Conservation (phyloP, 1,140 invertebrate genomes). For the Trichonephila clavipes region DNA sequence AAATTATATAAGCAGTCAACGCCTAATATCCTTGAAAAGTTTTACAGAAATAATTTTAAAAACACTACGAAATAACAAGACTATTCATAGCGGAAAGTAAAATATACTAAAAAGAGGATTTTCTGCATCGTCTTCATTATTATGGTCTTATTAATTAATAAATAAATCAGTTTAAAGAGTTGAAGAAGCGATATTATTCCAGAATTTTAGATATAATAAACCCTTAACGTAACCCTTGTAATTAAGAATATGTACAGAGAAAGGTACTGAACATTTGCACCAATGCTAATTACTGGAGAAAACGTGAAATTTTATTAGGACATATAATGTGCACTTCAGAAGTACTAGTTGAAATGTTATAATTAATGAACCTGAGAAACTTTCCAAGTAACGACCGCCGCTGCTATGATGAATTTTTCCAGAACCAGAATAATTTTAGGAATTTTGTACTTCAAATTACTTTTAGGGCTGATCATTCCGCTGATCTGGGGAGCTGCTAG, state of each 20-base stretch:
- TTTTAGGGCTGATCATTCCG: not conserved
- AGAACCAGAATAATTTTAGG: not conserved
- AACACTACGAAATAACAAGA: too few species aligned
- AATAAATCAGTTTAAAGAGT: not conserved
- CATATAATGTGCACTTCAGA: not conserved
- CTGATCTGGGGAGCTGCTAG: constrained; percentile 11
- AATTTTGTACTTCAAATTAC: constrained; percentile 36
- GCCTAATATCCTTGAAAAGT: too few species aligned
- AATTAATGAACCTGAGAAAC: not conserved
- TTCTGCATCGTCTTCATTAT: not conserved
- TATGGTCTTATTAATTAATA: not conserved
- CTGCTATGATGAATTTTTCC: constrained; percentile 44
- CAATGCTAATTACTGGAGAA: not conserved
- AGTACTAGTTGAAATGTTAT: constrained; percentile 12
- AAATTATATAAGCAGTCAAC: too few species aligned
- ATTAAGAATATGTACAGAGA: not conserved
- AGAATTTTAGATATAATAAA: not conserved
- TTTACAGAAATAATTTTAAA: too few species aligned
- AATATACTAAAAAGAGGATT: too few species aligned
- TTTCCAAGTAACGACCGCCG: not conserved
- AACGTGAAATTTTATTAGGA: constrained; percentile 31
- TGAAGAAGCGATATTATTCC: not conserved
- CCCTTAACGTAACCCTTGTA: constrained; percentile 1
- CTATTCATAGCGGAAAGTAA: too few species aligned
- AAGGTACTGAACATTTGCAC: not conserved